Percentiles rank a stretch among this genome's conserved stretches.
Evolutionary conservation across 1,140 invertebrate genomes (phyloP).

Genomic region (Drosophila prosaltans): DNA sequence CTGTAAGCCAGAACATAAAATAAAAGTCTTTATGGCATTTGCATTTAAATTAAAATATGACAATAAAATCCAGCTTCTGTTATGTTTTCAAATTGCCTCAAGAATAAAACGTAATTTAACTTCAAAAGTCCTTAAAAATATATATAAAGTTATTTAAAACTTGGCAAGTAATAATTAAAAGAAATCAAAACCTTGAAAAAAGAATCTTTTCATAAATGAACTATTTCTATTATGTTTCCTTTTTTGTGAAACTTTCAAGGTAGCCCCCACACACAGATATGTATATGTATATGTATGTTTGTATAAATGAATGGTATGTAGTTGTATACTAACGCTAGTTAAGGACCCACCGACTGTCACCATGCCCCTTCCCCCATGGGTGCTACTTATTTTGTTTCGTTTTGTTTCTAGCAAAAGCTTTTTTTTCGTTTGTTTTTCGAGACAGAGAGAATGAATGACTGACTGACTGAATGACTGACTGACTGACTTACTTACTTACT

Average conservation of each 20-base stretch:
- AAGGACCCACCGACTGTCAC: conserved; percentile 29
- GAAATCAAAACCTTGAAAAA: background rate
- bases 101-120: too few species aligned
- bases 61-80: too few species aligned
- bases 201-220: conserved; percentile 1
- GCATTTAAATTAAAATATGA: too few species aligned
- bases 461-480: conserved; percentile 26
- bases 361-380: conserved; percentile 55
- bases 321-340: conserved; percentile 16
- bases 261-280: background rate
- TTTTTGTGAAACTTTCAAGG: background rate
- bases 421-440: conserved; percentile 36
- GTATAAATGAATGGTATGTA: conserved; percentile 12
- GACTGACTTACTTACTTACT: background rate
- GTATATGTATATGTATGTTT: background rate
- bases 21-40: too few species aligned
- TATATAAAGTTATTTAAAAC: conserved; percentile 22
- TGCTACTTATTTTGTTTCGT: conserved; percentile 73
- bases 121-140: too few species aligned
- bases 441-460: conserved; percentile 26
- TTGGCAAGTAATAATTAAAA: background rate
- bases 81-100: too few species aligned
- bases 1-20: too few species aligned
- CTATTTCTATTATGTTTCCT: conserved; percentile 6
- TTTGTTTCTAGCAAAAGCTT: conserved; percentile 53